A percentile compares a stretch with the other conserved stretches of the same genome.
Evolutionary conservation across 2,113 vertebrate species (phyloP).

Genomic region (Xenopus laevis): DNA sequence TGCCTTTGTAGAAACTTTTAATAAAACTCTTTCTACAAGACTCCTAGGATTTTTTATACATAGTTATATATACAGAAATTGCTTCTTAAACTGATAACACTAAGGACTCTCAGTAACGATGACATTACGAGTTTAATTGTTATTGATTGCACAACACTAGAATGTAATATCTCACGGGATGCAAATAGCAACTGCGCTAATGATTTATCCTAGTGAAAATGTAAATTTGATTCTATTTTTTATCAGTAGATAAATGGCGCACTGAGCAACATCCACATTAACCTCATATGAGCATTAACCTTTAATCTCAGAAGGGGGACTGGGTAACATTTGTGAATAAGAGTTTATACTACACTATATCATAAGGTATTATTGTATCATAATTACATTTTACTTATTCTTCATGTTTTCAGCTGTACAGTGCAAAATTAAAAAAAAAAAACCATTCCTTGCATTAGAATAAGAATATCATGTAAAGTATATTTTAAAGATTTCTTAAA

Average conservation of each 20-base stretch:
- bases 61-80: background rate
- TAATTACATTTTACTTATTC: no score
- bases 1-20: no score
- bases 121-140: constrained; percentile 20
- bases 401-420: no score
- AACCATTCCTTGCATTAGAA: no score
- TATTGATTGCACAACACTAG: constrained; percentile 17
- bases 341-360: no score
- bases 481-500: no score
- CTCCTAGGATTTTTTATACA: no score
- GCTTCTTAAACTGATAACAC: background rate
- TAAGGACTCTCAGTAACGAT: background rate
- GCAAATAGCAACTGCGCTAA: constrained; percentile 13
- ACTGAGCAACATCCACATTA: constrained; percentile 2
- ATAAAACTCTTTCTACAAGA: no score
- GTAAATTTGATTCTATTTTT: constrained; percentile 22
- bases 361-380: no score
- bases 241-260: constrained; percentile 9
- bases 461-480: no score
- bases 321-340: background rate
- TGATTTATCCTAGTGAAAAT: constrained; percentile 17
- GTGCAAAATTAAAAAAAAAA: no score
- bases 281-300: background rate
- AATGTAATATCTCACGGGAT: constrained; percentile 12
- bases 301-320: constrained; percentile 2